Base-by-base conservation (phyloP, 2,888 invertebrate species). In the Yponomeuta cagnagella region DNA sequence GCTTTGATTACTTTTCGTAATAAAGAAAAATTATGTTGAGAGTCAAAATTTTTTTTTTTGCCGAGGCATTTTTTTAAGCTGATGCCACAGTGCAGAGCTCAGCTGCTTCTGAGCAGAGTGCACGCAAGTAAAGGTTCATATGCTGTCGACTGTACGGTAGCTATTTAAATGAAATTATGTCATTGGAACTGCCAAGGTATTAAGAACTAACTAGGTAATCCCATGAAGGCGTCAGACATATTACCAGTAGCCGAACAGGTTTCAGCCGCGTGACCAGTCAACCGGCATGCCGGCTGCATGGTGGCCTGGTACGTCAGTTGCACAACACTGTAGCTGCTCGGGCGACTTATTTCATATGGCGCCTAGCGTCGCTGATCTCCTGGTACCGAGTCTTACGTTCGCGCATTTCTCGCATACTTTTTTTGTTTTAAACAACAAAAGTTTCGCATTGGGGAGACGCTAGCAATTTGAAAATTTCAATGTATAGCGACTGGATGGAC, bases 311-410 rank as follows among this genome's bases (percentile, higher is more conserved):
- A 12, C 15, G 6, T 58, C 52, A 58, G 52, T 58, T 58, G 15
- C 52, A 58, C 52, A 58, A 58, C 52, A 58, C 52, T 58, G 72
- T 71, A 31, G 73, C 74, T 74, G 75, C 75, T 76, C 75, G 74
- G 74, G 72, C 73, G 73, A 73, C 77, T 76, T 71, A 69, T 70
- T 68, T 76, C 76, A 74, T 73, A 75, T 12, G 15, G 15, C 82
- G 79, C 76, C 76, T 78, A 73, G 71, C 71, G 72, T 30, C n/a
- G 71, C 80, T 87, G 80, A 73, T 75, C 75, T 80, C 86, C 84
- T 87, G 77, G 52, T 48, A 30, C 4, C 31, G 2, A 52, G 52
- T 31, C 52, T 52, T 68, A 52, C 31, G 23, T 68, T 68, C 68
- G 68, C 68, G 68, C 68, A 68, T 68, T 68, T 68, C 68, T 68